Conservation (phyloP, 2,888 invertebrate genomes). For the Luffia ferchaultella region DNA sequence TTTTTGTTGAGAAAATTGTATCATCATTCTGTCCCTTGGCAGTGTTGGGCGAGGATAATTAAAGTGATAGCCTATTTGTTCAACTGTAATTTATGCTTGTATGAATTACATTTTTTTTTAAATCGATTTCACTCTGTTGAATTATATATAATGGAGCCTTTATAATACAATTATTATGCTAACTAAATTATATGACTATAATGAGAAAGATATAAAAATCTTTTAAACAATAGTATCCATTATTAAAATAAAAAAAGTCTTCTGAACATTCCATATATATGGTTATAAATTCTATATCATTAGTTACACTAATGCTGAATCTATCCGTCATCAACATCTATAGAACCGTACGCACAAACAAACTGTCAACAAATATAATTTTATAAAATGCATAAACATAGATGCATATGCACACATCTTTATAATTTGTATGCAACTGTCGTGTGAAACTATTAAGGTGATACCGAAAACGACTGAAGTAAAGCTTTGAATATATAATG, state of each 20-base stretch:
- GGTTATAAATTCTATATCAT: conserved; percentile 33
- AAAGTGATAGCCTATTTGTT: too few relatives aligned
- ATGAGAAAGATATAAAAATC: neutral
- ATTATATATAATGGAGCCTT: too few relatives aligned
- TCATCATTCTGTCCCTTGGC: too few relatives aligned
- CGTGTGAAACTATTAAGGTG: too few relatives aligned
- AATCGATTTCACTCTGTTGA: too few relatives aligned
- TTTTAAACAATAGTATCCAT: neutral
- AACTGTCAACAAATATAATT: conserved; percentile 14
- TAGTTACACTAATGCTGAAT: conserved; percentile 40
- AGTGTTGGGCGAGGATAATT: too few relatives aligned
- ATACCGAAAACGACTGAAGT: too few relatives aligned
- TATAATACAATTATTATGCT: too few relatives aligned
- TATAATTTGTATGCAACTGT: neutral
- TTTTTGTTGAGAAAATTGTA: conserved; percentile 2
- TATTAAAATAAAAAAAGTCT: conserved; percentile 31
- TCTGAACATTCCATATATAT: conserved; percentile 37
- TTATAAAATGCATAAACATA: conserved; percentile 25
- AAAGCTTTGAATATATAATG: too few relatives aligned
- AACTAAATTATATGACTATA: neutral
- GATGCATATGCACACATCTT: conserved; percentile 3
- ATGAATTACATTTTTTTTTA: too few relatives aligned
- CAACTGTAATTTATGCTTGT: too few relatives aligned
- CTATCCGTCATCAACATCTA: conserved; percentile 19
- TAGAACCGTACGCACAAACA: conserved; percentile 28